Evolutionary conservation across 1,140 invertebrate genomes (phyloP), one percentile per base, ranked within the genome.

Genomic region (Cephus cinctus): DNA sequence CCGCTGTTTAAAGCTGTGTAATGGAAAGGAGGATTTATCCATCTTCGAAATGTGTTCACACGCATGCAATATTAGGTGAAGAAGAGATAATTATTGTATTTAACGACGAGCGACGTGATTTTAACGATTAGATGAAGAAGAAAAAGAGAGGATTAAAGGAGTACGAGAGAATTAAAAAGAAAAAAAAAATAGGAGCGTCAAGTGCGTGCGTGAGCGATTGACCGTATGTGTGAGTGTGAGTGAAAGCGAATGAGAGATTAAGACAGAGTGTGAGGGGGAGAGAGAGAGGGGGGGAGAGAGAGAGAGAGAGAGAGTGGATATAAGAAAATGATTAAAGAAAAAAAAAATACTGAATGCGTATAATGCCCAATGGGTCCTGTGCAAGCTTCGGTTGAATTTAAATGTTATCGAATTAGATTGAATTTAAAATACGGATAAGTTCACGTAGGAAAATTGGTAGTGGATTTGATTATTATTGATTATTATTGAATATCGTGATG

Each of bases 281-380:
- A 40, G 14, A 43, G 31, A 44, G 32, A 42, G 38, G 47, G 8
- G 46, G 32, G 23, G 34, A 43, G 43, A 49, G 21, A 46, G 4
- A 43, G 14, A 30, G 21, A 46, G 20, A 41, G 12, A 49, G 32
- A 51, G 36, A 23, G 32, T 12, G 16, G 32, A 36, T n/a, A 20
- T 40, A 31, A 47, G 45, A 18, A 50, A 50, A 22, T 45, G 39
- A 36, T n/a, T n/a, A n/a, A n/a, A n/a, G n/a, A n/a, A n/a, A n/a
- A n/a, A n/a, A n/a, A n/a, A n/a, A n/a, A n/a, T n/a, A n/a, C n/a
- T n/a, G n/a, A n/a, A n/a, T n/a, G n/a, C n/a, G n/a, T n/a, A n/a
- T n/a, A n/a, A n/a, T n/a, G 62, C 63, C 54, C 56, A 59, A 66
- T 63, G 69, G 69, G 69, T 68, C 63, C 59, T 69, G 67, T 69